Conservation (phyloP, 2,888 invertebrate genomes). For the Monopis laevigella region DNA sequence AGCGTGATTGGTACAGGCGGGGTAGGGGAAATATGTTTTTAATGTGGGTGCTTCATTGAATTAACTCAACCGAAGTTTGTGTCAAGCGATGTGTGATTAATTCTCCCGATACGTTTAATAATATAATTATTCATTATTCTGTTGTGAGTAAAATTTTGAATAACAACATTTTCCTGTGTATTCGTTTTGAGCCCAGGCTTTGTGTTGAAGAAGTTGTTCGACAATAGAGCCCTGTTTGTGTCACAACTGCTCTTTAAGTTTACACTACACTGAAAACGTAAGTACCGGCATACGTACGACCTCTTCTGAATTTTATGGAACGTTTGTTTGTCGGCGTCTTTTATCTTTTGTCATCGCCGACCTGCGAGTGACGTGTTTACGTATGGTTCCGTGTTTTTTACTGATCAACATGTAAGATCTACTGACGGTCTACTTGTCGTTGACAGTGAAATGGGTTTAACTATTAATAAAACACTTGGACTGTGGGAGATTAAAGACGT, state of each 20-base stretch:
- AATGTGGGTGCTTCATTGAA: conserved; percentile 64
- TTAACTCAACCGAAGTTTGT: conserved; percentile 45
- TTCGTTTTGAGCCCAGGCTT: background rate
- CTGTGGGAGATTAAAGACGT: conserved; percentile 12
- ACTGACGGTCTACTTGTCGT: conserved; percentile 35
- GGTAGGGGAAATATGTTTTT: conserved; percentile 62
- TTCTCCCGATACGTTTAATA: conserved; percentile 39
- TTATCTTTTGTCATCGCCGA: conserved; percentile 46
- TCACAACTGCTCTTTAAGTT: conserved; percentile 40
- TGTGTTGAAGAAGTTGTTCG: conserved; percentile 16
- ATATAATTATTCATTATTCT: conserved; percentile 10
- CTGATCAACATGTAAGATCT: conserved; percentile 18
- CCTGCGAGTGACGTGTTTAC: conserved; percentile 25
- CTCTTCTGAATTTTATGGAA: conserved; percentile 38
- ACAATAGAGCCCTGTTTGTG: conserved; percentile 46
- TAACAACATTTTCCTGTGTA: too few species aligned
- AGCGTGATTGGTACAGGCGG: conserved; percentile 59
- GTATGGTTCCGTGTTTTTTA: conserved; percentile 37
- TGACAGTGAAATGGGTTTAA: conserved; percentile 64
- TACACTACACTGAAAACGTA: conserved; percentile 62
- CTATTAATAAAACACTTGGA: conserved; percentile 59
- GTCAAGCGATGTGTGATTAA: conserved; percentile 48
- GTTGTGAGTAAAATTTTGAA: conserved; percentile 13
- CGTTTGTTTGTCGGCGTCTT: conserved; percentile 32
- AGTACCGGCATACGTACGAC: conserved; percentile 53